These are phyloP conservation scores for Pelodiscus sinensis DNA, from an alignment of 2,113 vertebrate genomes.

Conservation along the genomic window DNA sequence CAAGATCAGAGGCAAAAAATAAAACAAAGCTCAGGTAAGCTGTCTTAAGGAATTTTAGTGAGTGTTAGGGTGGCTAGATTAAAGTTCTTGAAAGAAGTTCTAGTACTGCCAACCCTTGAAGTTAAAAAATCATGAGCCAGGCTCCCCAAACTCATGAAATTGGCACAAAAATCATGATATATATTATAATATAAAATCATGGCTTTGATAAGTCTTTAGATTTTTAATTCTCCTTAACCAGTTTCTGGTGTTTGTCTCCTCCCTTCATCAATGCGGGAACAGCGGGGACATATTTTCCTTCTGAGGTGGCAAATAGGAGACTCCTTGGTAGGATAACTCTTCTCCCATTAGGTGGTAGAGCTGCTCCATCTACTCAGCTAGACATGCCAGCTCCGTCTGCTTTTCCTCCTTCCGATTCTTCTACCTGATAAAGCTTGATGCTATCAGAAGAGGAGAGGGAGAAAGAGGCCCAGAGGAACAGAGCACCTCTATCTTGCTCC, in stretches of 20 bases:
- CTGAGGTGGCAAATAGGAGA: neutral
- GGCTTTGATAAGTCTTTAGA: neutral
- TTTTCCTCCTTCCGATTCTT: neutral
- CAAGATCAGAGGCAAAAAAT: neutral
- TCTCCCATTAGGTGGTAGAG: neutral
- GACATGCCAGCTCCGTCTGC: neutral
- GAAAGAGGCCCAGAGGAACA: neutral
- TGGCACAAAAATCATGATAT: neutral
- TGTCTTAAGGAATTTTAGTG: neutral
- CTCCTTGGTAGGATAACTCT: neutral
- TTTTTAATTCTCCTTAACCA: neutral
- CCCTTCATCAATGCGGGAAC: neutral
- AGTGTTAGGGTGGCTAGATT: neutral
- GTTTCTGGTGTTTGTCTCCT: neutral
- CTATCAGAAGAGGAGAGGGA: neutral
- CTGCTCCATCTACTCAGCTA: neutral
- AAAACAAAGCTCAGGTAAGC: neutral
- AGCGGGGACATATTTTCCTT: neutral
- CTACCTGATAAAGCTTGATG: neutral
- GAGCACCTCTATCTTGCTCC: neutral
- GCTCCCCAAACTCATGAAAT: neutral
- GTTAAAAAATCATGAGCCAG: neutral
- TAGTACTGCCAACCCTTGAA: too few relatives aligned
- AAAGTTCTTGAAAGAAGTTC: neutral
- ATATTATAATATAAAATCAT: neutral